Base-by-base conservation (phyloP, 2,888 invertebrate genomes). In the Physocephala rufipes region DNA sequence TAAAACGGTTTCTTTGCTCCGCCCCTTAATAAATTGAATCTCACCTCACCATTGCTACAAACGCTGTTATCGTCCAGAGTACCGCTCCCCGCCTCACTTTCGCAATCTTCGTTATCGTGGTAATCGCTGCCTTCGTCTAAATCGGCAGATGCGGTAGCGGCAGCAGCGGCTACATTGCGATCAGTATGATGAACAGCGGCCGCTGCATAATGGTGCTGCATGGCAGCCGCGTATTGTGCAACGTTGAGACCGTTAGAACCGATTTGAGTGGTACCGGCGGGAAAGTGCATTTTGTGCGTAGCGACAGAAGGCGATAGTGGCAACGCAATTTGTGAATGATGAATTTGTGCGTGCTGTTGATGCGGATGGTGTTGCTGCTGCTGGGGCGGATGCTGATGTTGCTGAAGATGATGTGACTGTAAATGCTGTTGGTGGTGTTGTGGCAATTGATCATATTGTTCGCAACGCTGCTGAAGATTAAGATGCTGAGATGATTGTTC, bases 31-130 rank as follows among this genome's bases (percentile, higher is more conserved):
- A 76, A 82, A 83, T 72, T 79, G 83, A 83, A 83, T 83, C 83
- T 83, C 83, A 83, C 83, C 83, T 83, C 83, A 84, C 83, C 83
- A 83, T 83, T 84, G 80, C 83, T 83, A 83, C 84, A 83, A 84
- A 84, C 83, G 82, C 83, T 83, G 84, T 83, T 82, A 76, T 83
- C 84, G 71, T 83, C 83, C 82, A 81, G 76, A 7, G 78, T 79
- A 68, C 78, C 79, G 75, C 83, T 80, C 74, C 81, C 83, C 61
- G 78, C 81, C 76, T 82, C 84, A 75, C 84, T 84, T 74, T 84
- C 84, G 74, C 84, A 83, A 71, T 83, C 83, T 70, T 83, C 83
- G 63, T 83, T 80, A 72, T 83, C 83, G 80, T 83, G 84, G 59
- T 82, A 83, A 71, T 83, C 84, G 73, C 84, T 84, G 78, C 82